Conservation (phyloP, 2,888 invertebrate species). For the Plemyria rubiginata region DNA sequence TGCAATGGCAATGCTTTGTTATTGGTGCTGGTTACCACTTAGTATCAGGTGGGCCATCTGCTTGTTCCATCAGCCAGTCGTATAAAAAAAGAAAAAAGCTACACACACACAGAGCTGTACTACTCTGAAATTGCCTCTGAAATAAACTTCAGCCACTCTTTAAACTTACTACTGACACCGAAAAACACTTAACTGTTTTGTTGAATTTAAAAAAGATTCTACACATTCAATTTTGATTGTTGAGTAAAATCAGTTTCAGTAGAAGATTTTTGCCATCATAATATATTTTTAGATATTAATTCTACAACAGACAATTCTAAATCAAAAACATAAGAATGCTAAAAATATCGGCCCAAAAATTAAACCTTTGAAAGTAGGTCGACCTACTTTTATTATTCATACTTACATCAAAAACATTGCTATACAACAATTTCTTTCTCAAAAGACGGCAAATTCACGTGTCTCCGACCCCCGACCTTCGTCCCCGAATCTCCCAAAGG, state of each 20-base stretch:
- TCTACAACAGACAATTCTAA: neutral
- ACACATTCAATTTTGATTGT: too few relatives aligned
- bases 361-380: neutral
- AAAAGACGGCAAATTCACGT: conserved; percentile 13
- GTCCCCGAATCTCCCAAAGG: neutral
- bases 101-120: too few relatives aligned
- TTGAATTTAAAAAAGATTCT: too few relatives aligned
- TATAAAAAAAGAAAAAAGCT: too few relatives aligned
- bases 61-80: too few relatives aligned
- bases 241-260: too few relatives aligned
- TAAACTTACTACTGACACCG: conserved; percentile 41
- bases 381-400: conserved; percentile 8
- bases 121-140: neutral
- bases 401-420: conserved; percentile 35
- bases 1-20: too few relatives aligned
- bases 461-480: neutral
- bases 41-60: too few relatives aligned
- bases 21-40: too few relatives aligned
- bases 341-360: conserved; percentile 2
- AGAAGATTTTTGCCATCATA: too few relatives aligned
- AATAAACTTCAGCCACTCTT: conserved; percentile 34
- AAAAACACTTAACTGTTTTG: conserved; percentile 43
- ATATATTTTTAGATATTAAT: too few relatives aligned
- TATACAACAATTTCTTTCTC: conserved; percentile 33
- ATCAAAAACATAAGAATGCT: neutral